phyloP scores from a whole-genome alignment of 2,113 vertebrate genomes.

The Leucoraja erinaceus region DNA sequence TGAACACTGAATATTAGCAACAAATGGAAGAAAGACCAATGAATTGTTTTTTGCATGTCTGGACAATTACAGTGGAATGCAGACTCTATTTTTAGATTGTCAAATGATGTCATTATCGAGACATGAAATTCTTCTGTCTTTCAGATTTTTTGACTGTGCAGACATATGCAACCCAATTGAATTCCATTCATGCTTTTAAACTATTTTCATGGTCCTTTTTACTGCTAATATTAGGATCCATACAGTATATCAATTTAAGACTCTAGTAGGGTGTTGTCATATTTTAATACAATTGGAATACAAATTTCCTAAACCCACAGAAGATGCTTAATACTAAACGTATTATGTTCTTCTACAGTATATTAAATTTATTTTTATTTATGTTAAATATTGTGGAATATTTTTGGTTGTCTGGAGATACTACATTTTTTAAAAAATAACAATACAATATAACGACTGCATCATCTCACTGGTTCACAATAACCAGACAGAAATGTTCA shows the following conservation, averaged over 20 bases:
- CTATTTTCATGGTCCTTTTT: neutral
- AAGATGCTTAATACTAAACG: neutral
- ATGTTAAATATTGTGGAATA: neutral
- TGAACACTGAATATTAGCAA: neutral
- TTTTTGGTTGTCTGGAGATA: neutral
- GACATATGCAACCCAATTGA: neutral
- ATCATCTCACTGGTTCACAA: neutral
- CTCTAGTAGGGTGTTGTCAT: neutral
- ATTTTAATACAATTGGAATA: neutral
- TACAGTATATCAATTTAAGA: too few species aligned
- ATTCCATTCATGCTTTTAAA: neutral
- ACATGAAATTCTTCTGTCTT: neutral
- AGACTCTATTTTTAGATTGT: neutral
- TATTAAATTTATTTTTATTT: neutral
- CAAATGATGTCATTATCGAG: neutral
- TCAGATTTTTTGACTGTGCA: neutral
- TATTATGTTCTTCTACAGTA: too few species aligned
- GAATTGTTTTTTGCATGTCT: neutral
- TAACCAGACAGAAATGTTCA: neutral
- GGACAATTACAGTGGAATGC: neutral
- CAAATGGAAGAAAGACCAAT: neutral
- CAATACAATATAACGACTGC: too few species aligned
- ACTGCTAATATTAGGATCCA: neutral
- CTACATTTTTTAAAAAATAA: too few species aligned
- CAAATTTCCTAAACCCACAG: neutral